Evolutionary conservation across 2,113 vertebrate species (phyloP).

Genomic region (Rhegmatorhina hoffmannsi): DNA sequence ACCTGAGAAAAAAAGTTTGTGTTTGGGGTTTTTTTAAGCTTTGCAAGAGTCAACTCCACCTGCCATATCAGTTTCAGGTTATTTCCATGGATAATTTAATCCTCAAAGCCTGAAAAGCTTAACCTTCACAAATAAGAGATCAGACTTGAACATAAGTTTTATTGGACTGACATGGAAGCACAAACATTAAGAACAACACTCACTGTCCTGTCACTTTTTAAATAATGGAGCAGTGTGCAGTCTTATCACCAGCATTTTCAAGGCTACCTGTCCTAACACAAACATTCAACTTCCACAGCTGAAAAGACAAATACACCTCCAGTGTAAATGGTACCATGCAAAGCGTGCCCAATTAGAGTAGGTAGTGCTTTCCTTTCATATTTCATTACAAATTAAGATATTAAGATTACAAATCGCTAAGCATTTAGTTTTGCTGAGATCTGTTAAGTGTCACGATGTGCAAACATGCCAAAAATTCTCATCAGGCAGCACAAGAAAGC

Average conservation of each 20-base stretch:
- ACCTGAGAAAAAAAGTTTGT: neutral
- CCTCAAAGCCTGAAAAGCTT: neutral
- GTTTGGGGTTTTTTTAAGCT: neutral
- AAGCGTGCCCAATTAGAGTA: slow-evolving; percentile 34
- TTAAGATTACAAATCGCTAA: neutral
- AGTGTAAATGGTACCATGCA: slow-evolving; percentile 51
- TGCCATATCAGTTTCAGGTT: neutral
- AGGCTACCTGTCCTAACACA: neutral
- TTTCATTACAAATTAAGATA: neutral
- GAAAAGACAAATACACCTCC: neutral
- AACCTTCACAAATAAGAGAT: neutral
- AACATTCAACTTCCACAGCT: neutral
- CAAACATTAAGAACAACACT: neutral
- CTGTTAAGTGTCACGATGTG: slow-evolving; percentile 49
- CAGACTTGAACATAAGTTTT: neutral
- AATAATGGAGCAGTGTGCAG: neutral
- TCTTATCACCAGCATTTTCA: neutral
- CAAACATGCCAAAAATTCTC: slow-evolving; percentile 69
- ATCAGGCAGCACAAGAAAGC: slow-evolving; percentile 60
- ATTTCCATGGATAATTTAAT: neutral
- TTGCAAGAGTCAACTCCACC: neutral
- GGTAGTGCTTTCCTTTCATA: neutral
- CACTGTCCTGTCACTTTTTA: neutral
- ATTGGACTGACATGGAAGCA: slow-evolving; percentile 1
- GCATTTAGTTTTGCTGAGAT: slow-evolving; percentile 38